These are phyloP conservation scores for Paramormyrops hopkinsi DNA, from an alignment of 2,797 vertebrate species.

Conservation along the genomic window DNA sequence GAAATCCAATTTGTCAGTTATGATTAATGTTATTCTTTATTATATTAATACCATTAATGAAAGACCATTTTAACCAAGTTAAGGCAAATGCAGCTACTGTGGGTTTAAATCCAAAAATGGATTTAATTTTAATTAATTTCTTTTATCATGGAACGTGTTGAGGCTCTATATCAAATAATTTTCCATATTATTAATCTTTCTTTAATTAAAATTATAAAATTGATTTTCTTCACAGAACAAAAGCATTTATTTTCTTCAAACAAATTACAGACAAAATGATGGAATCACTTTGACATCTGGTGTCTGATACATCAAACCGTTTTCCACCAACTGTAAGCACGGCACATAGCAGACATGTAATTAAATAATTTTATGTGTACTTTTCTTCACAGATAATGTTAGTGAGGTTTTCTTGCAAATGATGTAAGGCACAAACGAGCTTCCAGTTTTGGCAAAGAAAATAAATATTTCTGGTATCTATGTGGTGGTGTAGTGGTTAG, in stretches of 20 bases:
- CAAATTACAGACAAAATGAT: not conserved
- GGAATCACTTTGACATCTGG: not conserved
- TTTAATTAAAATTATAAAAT: constrained; percentile 29
- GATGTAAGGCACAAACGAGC: not conserved
- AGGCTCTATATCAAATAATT: constrained; percentile 31
- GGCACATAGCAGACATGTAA: not conserved
- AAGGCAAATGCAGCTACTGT: not conserved
- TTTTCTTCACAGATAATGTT: not conserved
- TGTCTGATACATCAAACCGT: not conserved
- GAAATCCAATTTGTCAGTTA: not conserved
- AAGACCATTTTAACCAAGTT: not conserved
- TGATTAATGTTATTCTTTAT: constrained; percentile 5
- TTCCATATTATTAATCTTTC: constrained; percentile 16
- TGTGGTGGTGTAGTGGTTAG: not conserved
- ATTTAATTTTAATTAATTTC: constrained; percentile 25
- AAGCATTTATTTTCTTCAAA: not conserved
- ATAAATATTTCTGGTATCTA: not conserved
- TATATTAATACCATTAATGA: not conserved
- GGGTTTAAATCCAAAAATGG: not conserved
- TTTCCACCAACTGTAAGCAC: not conserved
- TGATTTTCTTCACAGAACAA: constrained; percentile 22
- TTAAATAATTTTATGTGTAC: not conserved
- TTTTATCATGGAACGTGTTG: constrained; percentile 25
- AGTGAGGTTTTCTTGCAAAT: not conserved
- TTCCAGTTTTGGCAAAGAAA: not conserved